Evolutionary conservation across 2,113 vertebrate genomes (phyloP).

Genomic region (Anoura caudifer): DNA sequence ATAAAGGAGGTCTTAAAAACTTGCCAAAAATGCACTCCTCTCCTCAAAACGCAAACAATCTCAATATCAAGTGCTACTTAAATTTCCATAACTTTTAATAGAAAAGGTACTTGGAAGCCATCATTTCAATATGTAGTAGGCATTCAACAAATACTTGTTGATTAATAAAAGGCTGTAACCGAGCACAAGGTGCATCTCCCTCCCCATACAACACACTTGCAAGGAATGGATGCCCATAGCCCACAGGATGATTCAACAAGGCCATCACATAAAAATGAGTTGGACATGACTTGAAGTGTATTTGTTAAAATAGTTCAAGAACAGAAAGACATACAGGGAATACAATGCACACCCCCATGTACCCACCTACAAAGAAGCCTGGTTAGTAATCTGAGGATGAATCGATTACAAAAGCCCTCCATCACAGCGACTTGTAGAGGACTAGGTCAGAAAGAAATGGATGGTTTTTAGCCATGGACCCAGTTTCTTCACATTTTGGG

Average conservation of each 20-base stretch:
- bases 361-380: no score
- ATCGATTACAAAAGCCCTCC: fast-evolving
- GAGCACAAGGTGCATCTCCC: fast-evolving
- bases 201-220: neutral
- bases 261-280: neutral
- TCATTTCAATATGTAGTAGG: neutral
- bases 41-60: neutral
- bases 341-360: fast-evolving
- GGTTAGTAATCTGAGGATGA: neutral
- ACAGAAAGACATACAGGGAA: neutral
- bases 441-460: neutral
- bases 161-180: neutral
- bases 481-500: neutral
- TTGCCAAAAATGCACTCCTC: neutral
- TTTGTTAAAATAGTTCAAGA: neutral
- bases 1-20: neutral
- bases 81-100: neutral
- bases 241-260: neutral
- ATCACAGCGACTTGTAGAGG: neutral
- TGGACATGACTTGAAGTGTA: neutral
- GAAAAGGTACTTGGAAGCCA: neutral
- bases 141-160: neutral
- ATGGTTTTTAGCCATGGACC: neutral
- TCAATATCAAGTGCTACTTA: neutral
- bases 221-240: neutral